A percentile compares a stretch with the other conserved stretches of the same genome.
Evolutionary conservation across 2,888 invertebrate species (phyloP).

Genomic region (Agriopis marginaria): DNA sequence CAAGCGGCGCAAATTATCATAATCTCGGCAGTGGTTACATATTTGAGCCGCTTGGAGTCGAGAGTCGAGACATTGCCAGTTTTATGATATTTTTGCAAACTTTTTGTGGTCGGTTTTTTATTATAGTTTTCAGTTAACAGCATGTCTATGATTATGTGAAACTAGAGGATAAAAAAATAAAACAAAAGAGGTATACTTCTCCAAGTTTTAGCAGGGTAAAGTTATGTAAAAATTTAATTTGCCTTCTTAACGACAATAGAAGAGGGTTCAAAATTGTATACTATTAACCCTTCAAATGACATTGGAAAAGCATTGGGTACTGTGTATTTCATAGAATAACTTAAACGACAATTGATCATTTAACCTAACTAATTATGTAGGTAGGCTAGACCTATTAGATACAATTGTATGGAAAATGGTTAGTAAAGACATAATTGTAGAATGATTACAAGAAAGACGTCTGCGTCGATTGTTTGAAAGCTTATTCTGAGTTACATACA

Average conservation of each 20-base stretch:
- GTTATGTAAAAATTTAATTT: neutral
- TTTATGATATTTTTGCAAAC: too few relatives aligned
- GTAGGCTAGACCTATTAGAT: conserved; percentile 33
- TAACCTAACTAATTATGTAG: conserved; percentile 36
- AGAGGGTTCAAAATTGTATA: neutral
- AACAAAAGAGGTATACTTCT: too few relatives aligned
- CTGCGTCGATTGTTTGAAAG: conserved; percentile 12
- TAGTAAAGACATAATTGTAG: conserved; percentile 31
- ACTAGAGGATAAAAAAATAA: too few relatives aligned
- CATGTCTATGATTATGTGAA: too few relatives aligned
- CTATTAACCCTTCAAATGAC: conserved; percentile 15
- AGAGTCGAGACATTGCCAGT: too few relatives aligned
- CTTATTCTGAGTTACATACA: neutral
- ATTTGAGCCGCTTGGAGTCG: too few relatives aligned
- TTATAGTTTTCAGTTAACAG: too few relatives aligned
- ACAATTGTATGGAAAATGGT: conserved; percentile 35
- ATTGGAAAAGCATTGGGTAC: conserved; percentile 1
- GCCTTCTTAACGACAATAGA: neutral
- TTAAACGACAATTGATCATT: conserved; percentile 27
- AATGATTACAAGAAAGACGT: conserved; percentile 45
- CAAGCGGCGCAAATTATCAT: too few relatives aligned
- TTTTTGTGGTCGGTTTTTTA: too few relatives aligned
- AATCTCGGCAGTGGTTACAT: too few relatives aligned
- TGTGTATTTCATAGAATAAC: conserved; percentile 14
- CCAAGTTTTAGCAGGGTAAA: too few relatives aligned